Evolutionary conservation across 1,140 invertebrate species (phyloP), one percentile per base, ranked within the genome.

Genomic region (Drosophila mayri): DNA sequence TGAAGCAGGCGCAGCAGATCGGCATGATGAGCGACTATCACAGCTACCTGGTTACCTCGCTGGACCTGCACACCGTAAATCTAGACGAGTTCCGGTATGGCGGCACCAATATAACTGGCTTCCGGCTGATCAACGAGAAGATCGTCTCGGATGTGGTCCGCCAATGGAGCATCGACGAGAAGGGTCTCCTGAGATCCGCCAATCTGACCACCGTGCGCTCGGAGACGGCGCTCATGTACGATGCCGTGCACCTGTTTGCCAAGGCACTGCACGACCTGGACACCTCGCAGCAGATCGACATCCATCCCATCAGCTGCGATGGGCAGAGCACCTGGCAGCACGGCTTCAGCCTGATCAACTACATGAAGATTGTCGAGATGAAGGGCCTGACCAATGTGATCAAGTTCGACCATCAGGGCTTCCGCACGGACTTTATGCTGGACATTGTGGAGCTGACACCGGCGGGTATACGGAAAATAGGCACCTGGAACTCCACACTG

Each of bases 311-410:
- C 18, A 97, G 96, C 16, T 99, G 98, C 92, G 97, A 98, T 76
- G 96, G 96, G 4, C 95, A 97, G 58, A 96, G 98, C 85, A 97
- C 97, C 1, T 99, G 98, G 98, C 96, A 96, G 8, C 97, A 98
- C 90, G 98, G 98, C 57, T 97, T 98, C 92, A 98, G 97, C 76
- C 94, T 99, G 28, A 97, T 99, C 64, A 99, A 99, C 94, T 99
- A 99, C 91, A 99, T 99, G 97, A 98, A 98, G 95, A 97, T 98
- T 83, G 98, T 98, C 11, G 97, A 98, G 93, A 97, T 98, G 94
- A 95, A 96, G 76, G 98, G 98, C 2, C 93, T 99, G 74, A 99
- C 98, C 2, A 98, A 98, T 40, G 95, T 97, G 16, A 98, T 99
- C 73, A 97, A 98, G 92, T 99, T 99, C 92, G 97, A 99, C 93